Evolutionary conservation across 2,113 vertebrate species (phyloP).

Genomic region (Lophius piscatorius): DNA sequence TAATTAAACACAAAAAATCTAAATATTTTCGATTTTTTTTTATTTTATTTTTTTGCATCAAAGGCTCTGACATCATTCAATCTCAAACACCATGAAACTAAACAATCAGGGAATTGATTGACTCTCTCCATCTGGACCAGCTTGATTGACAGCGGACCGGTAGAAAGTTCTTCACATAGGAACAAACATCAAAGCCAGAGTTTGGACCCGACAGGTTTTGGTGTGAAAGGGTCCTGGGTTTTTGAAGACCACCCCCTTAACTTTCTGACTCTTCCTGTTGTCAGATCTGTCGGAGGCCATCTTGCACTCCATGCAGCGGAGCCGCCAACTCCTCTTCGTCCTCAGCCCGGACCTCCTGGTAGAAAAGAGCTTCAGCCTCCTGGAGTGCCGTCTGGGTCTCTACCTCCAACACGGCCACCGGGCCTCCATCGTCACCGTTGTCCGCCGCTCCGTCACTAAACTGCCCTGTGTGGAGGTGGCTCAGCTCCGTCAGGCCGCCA

Average conservation of each 20-base stretch:
- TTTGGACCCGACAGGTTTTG: no score
- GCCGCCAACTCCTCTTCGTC: slow-evolving; percentile 89
- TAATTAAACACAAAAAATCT: no score
- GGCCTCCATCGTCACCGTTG: slow-evolving; percentile 83
- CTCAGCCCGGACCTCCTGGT: slow-evolving; percentile 86
- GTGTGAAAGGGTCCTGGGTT: no score
- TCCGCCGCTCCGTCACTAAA: slow-evolving; percentile 79
- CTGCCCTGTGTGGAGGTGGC: slow-evolving; percentile 79
- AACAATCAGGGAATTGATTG: no score
- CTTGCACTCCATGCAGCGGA: slow-evolving; percentile 88
- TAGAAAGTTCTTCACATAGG: no score
- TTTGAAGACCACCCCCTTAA: background rate
- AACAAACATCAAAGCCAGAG: no score
- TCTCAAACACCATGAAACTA: no score
- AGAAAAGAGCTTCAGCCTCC: slow-evolving; percentile 89
- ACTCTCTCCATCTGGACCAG: no score
- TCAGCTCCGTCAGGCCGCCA: slow-evolving; percentile 81
- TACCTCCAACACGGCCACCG: slow-evolving; percentile 84
- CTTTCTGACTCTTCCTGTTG: slow-evolving; percentile 10
- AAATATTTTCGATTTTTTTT: no score
- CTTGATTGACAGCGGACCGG: no score
- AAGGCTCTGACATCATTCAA: no score
- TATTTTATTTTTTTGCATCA: no score
- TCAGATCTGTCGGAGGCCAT: slow-evolving; percentile 87
- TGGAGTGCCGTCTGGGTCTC: slow-evolving; percentile 90